Conservation (phyloP, 2,888 invertebrate species). For the Dichetophora obliterata region DNA sequence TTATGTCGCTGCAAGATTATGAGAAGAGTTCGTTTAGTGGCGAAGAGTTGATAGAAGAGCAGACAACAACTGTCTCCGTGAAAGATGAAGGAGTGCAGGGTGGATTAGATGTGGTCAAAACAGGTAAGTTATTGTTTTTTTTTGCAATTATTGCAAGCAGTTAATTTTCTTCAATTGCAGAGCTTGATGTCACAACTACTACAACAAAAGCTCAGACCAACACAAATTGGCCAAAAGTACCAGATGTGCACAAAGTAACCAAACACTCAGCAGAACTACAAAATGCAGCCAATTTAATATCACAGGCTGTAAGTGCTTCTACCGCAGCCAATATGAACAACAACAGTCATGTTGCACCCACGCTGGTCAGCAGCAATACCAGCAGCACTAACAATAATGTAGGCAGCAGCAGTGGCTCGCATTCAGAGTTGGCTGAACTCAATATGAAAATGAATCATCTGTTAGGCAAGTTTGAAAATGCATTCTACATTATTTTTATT, state of each 20-base stretch:
- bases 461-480: slow-evolving; percentile 55
- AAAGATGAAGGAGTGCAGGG: not conserved
- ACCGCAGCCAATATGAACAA: slow-evolving; percentile 47
- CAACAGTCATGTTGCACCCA: slow-evolving; percentile 46
- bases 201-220: slow-evolving; percentile 46
- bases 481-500: not conserved
- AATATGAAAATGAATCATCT: slow-evolving; percentile 64
- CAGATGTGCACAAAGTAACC: slow-evolving; percentile 59
- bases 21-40: slow-evolving; percentile 55
- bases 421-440: slow-evolving; percentile 54
- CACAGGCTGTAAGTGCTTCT: slow-evolving; percentile 61
- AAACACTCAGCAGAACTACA: slow-evolving; percentile 66
- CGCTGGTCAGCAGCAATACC: slow-evolving; percentile 37
- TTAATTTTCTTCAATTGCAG: not conserved
- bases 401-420: slow-evolving; percentile 32
- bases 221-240: slow-evolving; percentile 59
- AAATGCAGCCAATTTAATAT: slow-evolving; percentile 66
- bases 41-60: slow-evolving; percentile 54
- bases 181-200: slow-evolving; percentile 45
- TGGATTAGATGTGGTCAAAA: not conserved
- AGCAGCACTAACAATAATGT: slow-evolving; percentile 45
- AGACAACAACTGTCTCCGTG: slow-evolving; percentile 24
- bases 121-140: not conserved
- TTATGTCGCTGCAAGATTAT: slow-evolving; percentile 79
- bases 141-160: too few relatives aligned